phyloP scores from a whole-genome alignment of 2,797 vertebrate genomes.

The Hippocampus kuda region DNA sequence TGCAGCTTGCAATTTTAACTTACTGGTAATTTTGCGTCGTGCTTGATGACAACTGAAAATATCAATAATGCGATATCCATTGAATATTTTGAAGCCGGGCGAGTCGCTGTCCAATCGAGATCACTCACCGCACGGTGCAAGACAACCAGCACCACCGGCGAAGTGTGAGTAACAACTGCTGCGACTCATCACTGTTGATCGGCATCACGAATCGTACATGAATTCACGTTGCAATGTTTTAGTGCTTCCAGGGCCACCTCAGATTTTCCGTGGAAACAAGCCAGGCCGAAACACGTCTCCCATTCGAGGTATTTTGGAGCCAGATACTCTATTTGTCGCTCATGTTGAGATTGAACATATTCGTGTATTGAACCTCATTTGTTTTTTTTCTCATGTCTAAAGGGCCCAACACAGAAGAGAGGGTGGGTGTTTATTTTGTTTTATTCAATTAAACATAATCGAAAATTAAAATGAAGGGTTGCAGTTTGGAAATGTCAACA shows the following conservation, averaged over 20 bases:
- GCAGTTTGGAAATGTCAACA: neutral
- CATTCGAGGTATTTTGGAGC: conserved; percentile 29
- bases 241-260: conserved; percentile 34
- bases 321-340: neutral
- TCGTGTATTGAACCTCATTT: neutral
- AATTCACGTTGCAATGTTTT: neutral
- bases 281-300: conserved; percentile 35
- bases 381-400: neutral
- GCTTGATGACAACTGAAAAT: neutral
- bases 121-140: conserved; percentile 23
- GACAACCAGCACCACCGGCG: neutral
- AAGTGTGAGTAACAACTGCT: conserved; percentile 31
- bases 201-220: neutral
- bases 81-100: conserved; percentile 13
- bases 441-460: too few species aligned
- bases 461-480: neutral
- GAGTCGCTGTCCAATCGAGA: conserved; percentile 33
- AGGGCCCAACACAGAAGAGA: conserved; percentile 4
- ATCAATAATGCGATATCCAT: neutral
- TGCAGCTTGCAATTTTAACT: too few species aligned
- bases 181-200: neutral
- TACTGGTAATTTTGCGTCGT: too few species aligned
- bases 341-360: too few species aligned
- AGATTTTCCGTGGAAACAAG: conserved; percentile 38
- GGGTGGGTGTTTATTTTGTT: neutral